Evolutionary conservation across 2,888 invertebrate species (phyloP).

Genomic region (Unio pictorum): DNA sequence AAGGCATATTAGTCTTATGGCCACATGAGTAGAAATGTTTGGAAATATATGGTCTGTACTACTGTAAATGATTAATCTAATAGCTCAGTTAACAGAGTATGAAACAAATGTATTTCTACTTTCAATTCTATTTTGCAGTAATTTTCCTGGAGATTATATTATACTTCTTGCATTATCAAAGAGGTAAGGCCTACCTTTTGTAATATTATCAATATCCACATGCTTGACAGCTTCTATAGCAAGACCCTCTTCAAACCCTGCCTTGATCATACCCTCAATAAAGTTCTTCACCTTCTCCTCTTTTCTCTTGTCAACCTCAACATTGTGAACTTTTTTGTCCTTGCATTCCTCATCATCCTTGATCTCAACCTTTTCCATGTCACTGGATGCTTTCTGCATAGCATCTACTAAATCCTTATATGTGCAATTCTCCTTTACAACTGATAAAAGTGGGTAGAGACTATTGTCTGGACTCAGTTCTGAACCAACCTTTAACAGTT

Average conservation of each 20-base stretch:
- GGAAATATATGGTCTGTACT: too few relatives aligned
- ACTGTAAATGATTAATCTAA: too few relatives aligned
- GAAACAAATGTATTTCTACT: too few relatives aligned
- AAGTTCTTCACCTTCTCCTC: conserved; percentile 23
- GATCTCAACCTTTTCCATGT: conserved; percentile 12
- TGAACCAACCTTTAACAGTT: conserved; percentile 46
- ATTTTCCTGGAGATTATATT: too few relatives aligned
- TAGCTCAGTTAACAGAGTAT: too few relatives aligned
- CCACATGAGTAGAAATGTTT: too few relatives aligned
- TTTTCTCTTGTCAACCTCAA: conserved; percentile 3
- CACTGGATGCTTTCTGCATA: conserved; percentile 22
- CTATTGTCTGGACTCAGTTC: conserved; percentile 19
- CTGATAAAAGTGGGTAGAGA: conserved; percentile 46
- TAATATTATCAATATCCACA: too few relatives aligned
- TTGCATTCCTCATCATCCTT: conserved; percentile 10
- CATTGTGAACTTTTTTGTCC: conserved; percentile 2
- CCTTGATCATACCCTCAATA: conserved; percentile 29
- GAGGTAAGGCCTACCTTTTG: too few relatives aligned
- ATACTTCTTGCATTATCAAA: too few relatives aligned
- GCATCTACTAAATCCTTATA: conserved; percentile 36
- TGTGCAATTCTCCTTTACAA: conserved; percentile 41
- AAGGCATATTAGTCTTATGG: too few relatives aligned
- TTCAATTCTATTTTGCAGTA: too few relatives aligned
- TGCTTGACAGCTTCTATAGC: conserved; percentile 26
- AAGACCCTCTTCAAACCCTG: conserved; percentile 32